These are phyloP conservation scores for Sebastes kiyomatsui DNA, from an alignment of 2,797 vertebrate genomes.

Conservation along the genomic window DNA sequence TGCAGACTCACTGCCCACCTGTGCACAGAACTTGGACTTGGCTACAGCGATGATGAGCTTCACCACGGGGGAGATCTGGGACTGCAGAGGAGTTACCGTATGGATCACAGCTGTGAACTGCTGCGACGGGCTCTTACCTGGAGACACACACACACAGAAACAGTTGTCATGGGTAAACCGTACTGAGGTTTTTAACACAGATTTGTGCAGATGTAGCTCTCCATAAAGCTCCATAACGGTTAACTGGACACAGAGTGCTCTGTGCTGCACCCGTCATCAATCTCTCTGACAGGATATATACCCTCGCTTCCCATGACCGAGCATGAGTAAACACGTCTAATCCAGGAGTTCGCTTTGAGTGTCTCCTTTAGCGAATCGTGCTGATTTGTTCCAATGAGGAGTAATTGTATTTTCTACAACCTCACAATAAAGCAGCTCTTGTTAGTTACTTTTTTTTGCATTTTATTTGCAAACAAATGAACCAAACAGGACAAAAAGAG, in stretches of 20 bases:
- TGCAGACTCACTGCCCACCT: conserved; percentile 67
- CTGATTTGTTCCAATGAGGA: conserved; percentile 24
- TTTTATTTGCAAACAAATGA: conserved; percentile 35
- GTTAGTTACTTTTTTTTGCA: neutral
- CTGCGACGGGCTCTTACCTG: conserved; percentile 81
- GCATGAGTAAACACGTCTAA: conserved; percentile 55
- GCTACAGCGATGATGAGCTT: conserved; percentile 86
- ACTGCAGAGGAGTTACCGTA: conserved; percentile 79
- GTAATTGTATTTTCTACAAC: neutral
- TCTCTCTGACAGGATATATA: conserved; percentile 57
- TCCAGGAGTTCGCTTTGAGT: conserved; percentile 8
- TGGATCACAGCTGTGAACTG: conserved; percentile 86
- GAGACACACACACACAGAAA: conserved; percentile 33
- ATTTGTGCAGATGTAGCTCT: conserved; percentile 39
- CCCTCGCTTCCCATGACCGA: conserved; percentile 38
- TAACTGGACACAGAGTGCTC: conserved; percentile 46
- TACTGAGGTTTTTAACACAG: conserved; percentile 15
- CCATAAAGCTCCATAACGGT: conserved; percentile 44
- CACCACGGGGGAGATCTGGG: conserved; percentile 82
- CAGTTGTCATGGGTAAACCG: conserved; percentile 21
- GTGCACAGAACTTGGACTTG: conserved; percentile 87
- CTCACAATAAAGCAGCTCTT: conserved; percentile 7
- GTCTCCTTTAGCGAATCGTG: conserved; percentile 26
- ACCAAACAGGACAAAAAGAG: conserved; percentile 19
- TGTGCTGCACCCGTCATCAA: conserved; percentile 42